Percentiles rank a stretch among this genome's conserved stretches.
These are phyloP conservation scores for Drosophila aff. DNA, from an alignment of 1,140 invertebrate species.

Conservation along the genomic window DNA sequence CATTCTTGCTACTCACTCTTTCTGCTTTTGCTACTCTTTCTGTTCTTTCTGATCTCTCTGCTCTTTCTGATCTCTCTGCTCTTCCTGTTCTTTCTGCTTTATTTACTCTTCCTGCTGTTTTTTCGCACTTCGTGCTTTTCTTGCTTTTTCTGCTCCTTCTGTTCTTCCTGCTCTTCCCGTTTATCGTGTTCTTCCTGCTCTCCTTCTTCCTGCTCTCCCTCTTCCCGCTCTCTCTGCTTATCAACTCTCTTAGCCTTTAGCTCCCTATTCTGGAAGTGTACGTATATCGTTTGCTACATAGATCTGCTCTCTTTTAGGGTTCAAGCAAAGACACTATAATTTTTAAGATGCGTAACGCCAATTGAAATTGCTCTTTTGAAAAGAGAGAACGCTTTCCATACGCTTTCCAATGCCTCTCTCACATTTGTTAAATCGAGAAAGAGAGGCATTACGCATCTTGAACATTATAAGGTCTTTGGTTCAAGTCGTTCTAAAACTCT, in stretches of 20 bases:
- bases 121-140: background rate
- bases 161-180: background rate
- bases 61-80: background rate
- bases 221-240: too few species aligned
- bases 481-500: constrained; percentile 2
- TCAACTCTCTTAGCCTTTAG: constrained; percentile 2
- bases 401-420: too few species aligned
- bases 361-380: background rate
- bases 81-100: background rate
- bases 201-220: background rate
- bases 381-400: too few species aligned
- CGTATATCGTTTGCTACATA: constrained; percentile 17
- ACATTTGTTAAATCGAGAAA: too few species aligned
- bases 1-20: background rate
- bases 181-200: background rate
- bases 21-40: background rate
- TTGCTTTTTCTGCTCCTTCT: background rate
- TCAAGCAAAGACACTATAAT: background rate
- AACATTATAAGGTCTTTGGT: background rate
- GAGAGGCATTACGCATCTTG: background rate
- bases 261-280: constrained; percentile 13
- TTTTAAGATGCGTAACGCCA: background rate
- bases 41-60: background rate
- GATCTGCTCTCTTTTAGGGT: constrained; percentile 7
- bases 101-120: background rate